These are phyloP conservation scores for Microctonus aethiopoides DNA, from an alignment of 2,888 invertebrate genomes.

Conservation along the genomic window DNA sequence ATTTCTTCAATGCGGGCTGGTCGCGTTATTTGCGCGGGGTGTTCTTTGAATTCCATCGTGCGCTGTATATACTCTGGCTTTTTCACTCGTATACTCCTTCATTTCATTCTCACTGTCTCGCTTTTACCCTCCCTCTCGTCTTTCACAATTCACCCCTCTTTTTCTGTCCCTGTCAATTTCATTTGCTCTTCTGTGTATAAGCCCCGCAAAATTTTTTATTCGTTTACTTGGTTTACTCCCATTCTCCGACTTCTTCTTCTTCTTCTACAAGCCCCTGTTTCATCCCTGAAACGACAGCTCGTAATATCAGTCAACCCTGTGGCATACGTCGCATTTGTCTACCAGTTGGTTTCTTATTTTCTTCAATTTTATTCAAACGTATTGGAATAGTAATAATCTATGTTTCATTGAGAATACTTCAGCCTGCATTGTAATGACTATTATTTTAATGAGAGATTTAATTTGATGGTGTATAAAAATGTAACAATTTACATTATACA, in stretches of 20 bases:
- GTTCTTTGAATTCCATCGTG: slow-evolving; percentile 40
- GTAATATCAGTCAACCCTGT: neutral
- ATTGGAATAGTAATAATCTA: no score
- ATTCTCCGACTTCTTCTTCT: neutral
- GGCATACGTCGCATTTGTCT: neutral
- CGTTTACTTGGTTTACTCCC: neutral
- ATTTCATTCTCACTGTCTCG: no score
- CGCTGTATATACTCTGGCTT: neutral
- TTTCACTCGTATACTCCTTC: neutral
- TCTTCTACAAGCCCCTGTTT: neutral
- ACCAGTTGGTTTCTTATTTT: neutral
- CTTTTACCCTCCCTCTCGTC: neutral
- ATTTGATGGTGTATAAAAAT: no score
- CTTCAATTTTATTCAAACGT: neutral
- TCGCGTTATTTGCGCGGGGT: slow-evolving; percentile 37
- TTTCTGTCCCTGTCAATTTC: neutral
- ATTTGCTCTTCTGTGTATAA: neutral
- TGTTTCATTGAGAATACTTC: no score
- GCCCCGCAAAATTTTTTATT: neutral
- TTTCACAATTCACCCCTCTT: neutral
- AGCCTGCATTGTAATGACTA: no score
- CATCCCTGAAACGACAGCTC: neutral
- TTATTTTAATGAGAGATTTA: no score
- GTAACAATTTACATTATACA: no score
- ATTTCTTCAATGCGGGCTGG: slow-evolving; percentile 28